phyloP scores from a whole-genome alignment of 2,797 vertebrate species.

The Galagoides demidoff region DNA sequence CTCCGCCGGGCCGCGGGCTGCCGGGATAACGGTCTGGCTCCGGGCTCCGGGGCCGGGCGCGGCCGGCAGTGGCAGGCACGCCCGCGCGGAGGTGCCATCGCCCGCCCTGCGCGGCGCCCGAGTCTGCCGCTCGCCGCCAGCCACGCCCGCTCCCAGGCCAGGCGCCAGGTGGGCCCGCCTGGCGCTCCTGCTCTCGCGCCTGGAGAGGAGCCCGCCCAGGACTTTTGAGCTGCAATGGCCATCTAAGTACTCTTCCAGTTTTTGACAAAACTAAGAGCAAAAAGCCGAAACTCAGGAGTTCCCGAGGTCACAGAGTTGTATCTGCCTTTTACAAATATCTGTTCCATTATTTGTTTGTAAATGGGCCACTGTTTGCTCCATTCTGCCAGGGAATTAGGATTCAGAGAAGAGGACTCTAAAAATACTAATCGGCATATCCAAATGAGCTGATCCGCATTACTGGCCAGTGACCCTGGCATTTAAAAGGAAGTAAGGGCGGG shows the following conservation, averaged over 20 bases:
- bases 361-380: slow-evolving; percentile 49
- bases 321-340: slow-evolving; percentile 26
- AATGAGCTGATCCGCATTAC: slow-evolving; percentile 75
- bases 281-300: slow-evolving; percentile 6
- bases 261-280: not conserved
- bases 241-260: not conserved
- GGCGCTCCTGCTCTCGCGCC: not conserved
- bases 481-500: slow-evolving; percentile 32
- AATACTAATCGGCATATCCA: slow-evolving; percentile 71
- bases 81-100: not conserved
- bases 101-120: not conserved
- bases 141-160: slow-evolving; percentile 24
- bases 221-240: not conserved
- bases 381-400: slow-evolving; percentile 73
- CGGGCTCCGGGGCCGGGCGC: not conserved
- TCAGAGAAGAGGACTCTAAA: slow-evolving; percentile 68
- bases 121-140: not conserved
- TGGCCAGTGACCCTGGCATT: slow-evolving; percentile 61
- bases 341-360: slow-evolving; percentile 60
- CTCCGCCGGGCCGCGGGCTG: not conserved
- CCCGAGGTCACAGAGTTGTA: slow-evolving; percentile 61
- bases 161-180: not conserved
- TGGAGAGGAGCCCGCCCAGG: not conserved
- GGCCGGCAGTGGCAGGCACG: not conserved
- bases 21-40: not conserved